phyloP scores from a whole-genome alignment of 2,888 invertebrate species.

The Phania funesta region DNA sequence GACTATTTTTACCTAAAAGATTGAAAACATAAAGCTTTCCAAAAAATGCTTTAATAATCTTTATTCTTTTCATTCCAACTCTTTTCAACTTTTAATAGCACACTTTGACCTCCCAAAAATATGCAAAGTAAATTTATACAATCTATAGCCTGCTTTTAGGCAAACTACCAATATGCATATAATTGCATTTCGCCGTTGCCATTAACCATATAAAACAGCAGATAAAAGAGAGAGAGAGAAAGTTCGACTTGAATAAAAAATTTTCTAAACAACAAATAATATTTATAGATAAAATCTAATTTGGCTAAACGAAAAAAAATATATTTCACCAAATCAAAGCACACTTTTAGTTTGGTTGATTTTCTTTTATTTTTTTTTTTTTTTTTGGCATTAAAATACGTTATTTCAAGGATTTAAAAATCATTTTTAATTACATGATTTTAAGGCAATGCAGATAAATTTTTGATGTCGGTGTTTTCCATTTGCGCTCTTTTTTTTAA shows the following conservation, averaged over 20 bases:
- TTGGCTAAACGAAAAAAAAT: not conserved
- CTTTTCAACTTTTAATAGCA: not conserved
- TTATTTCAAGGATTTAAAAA: slow-evolving; percentile 16
- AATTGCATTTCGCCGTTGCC: slow-evolving; percentile 2
- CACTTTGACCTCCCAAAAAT: not conserved
- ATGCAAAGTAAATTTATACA: not conserved
- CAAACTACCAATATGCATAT: not conserved
- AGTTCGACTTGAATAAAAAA: not conserved
- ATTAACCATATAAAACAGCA: not conserved
- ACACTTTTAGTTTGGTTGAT: slow-evolving; percentile 6
- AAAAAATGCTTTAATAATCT: too few relatives aligned
- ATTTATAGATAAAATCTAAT: slow-evolving; percentile 9
- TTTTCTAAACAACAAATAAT: not conserved
- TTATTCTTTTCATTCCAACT: not conserved
- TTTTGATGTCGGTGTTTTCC: not conserved
- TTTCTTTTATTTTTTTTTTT: not conserved
- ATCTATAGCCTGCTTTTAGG: not conserved
- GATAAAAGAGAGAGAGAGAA: not conserved
- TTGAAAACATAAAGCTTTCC: too few relatives aligned
- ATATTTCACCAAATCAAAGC: slow-evolving; percentile 19
- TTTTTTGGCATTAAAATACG: slow-evolving; percentile 39
- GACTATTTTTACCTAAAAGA: too few relatives aligned
- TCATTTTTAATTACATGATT: slow-evolving; percentile 40
- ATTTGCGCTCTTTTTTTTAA: not conserved
- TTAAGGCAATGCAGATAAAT: slow-evolving; percentile 44